These are phyloP conservation scores for Isoperla grammatica DNA, from an alignment of 2,888 invertebrate species.

Conservation along the genomic window DNA sequence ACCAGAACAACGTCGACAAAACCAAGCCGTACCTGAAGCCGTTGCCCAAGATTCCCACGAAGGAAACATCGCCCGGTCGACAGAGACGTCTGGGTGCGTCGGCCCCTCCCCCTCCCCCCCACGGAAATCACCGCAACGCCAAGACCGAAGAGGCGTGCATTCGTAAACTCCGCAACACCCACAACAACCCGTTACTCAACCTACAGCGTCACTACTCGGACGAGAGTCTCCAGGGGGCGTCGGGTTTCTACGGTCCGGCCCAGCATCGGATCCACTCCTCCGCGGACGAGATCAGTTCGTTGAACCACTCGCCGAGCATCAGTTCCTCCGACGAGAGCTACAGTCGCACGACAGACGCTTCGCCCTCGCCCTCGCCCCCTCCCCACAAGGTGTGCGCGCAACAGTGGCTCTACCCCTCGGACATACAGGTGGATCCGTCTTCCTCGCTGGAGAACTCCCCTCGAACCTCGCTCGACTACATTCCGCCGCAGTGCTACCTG, in stretches of 20 bases:
- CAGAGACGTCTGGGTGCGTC: conserved; percentile 13
- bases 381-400: conserved; percentile 45
- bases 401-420: conserved; percentile 58
- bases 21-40: conserved; percentile 52
- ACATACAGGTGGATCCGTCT: conserved; percentile 50
- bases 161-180: conserved; percentile 26
- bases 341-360: conserved; percentile 71
- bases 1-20: conserved; percentile 24
- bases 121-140: conserved; percentile 28
- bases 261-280: conserved; percentile 61
- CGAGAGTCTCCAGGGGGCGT: conserved; percentile 56
- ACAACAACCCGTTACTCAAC: conserved; percentile 36
- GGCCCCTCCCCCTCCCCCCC: conserved; percentile 27
- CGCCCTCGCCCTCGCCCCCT: conserved; percentile 49
- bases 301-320: conserved; percentile 74
- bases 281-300: conserved; percentile 74
- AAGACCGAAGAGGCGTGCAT: conserved; percentile 32
- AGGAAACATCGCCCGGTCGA: conserved; percentile 39
- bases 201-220: conserved; percentile 59
- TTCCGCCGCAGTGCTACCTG: conserved; percentile 47
- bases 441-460: conserved; percentile 46
- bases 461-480: conserved; percentile 47
- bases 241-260: conserved; percentile 21
- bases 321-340: conserved; percentile 83
- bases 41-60: conserved; percentile 52